Base-by-base conservation (phyloP, 2,888 invertebrate species). In the Pelosia muscerda region DNA sequence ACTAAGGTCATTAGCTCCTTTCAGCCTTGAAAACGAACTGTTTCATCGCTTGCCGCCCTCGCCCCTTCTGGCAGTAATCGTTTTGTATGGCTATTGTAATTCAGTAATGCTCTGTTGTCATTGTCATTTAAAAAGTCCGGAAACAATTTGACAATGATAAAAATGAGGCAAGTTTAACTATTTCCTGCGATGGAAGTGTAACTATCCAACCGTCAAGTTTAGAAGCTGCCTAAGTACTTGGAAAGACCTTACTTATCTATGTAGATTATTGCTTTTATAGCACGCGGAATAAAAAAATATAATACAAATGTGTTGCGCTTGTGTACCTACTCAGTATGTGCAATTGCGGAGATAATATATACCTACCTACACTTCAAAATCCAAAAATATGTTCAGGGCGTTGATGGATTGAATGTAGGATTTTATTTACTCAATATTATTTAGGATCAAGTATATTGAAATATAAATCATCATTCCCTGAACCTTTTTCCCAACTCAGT, bases 1-100 rank as follows among this genome's bases (percentile, higher is more conserved):
- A 75, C 72, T 83, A 77, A 84, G 86, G 83, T 86, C 83, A 79
- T 82, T 82, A 81, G 61, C 83, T 79, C 78, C 69, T 23, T 58
- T 59, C 56, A 70, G 70, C 79, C 79, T 79, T 76, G 80, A 69
- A 74, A 71, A 68, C 72, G 62, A 71, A 76, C 77, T 78, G 79
- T 83, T 81, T 75, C 69, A 79, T 79, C 74, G 77, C 69, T 72
- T 61, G 65, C 61, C 71, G 60, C 65, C 66, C 72, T 64, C 63
- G 38, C 59, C 53, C 49, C 68, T 56, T 71, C 74, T 72, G 72
- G 75, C 77, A 79, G 80, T 82, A 82, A 81, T 76, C 13, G 73
- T 74, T 78, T 75, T 73, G 60, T 72, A 65, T 31, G 57, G 70
- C 75, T 78, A 76, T 82, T 77, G 82, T 81, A 59, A 66, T 69